Evolutionary conservation across 1,140 invertebrate genomes (phyloP), one percentile per base, ranked within the genome.

Genomic region (Camponotus vicinus): DNA sequence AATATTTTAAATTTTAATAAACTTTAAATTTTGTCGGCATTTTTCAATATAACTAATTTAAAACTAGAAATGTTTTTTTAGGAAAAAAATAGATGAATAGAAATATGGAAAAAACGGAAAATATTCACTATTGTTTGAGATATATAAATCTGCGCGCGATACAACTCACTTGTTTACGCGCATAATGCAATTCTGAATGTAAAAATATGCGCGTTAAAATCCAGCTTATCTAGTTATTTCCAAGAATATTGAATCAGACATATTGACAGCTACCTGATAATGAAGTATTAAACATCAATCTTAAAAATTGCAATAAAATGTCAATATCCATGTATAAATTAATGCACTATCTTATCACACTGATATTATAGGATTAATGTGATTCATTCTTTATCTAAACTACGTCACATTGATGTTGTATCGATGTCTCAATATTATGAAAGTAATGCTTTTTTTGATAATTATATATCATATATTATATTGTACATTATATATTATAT

Each of bases 81-180:
- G 18, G 27, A 2, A 34, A 7, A 34, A 66, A 67, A 52, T 34
- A 66, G 42, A 34, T 11, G 32, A 37, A 79, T 27, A 45, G 55
- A 52, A 15, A 61, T 21, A 49, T 21, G 40, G 76, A 67, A 37
- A 27, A n/a, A 79, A 32, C n/a, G 66, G 42, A 11, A 8, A 67
- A 79, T 8, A 13, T 42, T 79, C 34, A 9, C 42, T 78, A 61
- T 61, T 66, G 76, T 42, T 37, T 13, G 61, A 52, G 7, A 18
- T 2, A 37, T 32, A 67, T 79, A 79, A 79, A 79, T 49, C n/a
- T 18, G 37, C 61, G 32, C 42, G 61, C 49, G 61, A 79, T 79
- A 79, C 76, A 79, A 79, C 67, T 79, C 76, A 67, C 63, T 32
- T 79, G 34, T 79, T 79, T 79, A 67, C 61, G 45, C 61, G 76